Percentiles rank a stretch among this genome's conserved stretches.
Evolutionary conservation across 2,113 vertebrate species (phyloP).

Genomic region (Elachura formosa): DNA sequence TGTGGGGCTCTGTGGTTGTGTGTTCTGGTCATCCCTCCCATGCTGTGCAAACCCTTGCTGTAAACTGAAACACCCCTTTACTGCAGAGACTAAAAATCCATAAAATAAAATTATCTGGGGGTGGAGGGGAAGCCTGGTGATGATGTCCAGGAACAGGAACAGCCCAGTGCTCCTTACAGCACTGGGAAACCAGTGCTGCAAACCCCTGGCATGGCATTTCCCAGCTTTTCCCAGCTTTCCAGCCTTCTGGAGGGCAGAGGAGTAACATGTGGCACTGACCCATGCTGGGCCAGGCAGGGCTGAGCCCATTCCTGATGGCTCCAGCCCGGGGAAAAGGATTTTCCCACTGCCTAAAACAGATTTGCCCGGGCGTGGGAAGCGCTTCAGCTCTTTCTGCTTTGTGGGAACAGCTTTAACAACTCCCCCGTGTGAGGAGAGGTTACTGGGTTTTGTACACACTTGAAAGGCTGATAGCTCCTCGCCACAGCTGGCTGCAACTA

Average conservation of each 20-base stretch:
- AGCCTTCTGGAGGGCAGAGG: background rate
- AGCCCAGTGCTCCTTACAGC: rapidly evolving
- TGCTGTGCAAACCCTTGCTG: background rate
- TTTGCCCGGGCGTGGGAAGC: constrained; percentile 36
- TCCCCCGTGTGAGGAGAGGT: constrained; percentile 51
- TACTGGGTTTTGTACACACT: constrained; percentile 45
- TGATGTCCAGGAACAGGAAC: background rate
- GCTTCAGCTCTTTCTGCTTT: background rate
- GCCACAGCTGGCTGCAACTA: constrained; percentile 34
- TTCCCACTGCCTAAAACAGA: constrained; percentile 50
- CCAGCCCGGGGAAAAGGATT: background rate
- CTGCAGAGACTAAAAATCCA: background rate
- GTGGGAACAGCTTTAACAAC: constrained; percentile 60
- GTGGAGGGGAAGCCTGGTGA: background rate
- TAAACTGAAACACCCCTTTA: background rate
- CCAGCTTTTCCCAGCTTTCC: background rate
- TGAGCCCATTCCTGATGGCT: background rate
- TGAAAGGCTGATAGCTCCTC: constrained; percentile 45
- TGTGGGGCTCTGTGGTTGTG: rapidly evolving
- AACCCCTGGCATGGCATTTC: rapidly evolving
- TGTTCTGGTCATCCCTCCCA: background rate
- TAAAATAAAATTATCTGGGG: background rate
- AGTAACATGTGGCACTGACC: background rate
- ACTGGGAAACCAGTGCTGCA: background rate
- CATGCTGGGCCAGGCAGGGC: background rate